Base-by-base conservation (phyloP, 2,797 vertebrate species). In the Falco peregrinus region DNA sequence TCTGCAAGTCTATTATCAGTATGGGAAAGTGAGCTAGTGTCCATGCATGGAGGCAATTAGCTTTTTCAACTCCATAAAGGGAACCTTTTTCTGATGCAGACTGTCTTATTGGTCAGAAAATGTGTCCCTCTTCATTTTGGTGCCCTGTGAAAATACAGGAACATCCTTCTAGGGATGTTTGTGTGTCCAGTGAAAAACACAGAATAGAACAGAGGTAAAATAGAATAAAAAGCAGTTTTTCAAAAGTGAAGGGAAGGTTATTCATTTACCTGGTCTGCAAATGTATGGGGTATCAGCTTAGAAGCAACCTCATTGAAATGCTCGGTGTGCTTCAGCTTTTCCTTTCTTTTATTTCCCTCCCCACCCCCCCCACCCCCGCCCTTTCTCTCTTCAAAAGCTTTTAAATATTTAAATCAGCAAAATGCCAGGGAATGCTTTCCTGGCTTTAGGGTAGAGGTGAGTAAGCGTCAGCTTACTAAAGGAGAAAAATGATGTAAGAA, bases 371-470 rank as follows among this genome's bases (percentile, higher is more conserved):
- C 5, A 63, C 73, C 33, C 26, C 35, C 35, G 35, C 35, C 35
- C 35, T 35, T 35, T 35, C 35, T 35, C 35, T 35, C 35, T 35
- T 35, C 35, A 35, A 35, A 35, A 35, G 35, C 35, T 35, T 87
- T 95, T 41, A 60, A 82, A 93, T 90, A 95, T 91, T 83, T 71
- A 96, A 93, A 95, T 94, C 35, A 45, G 29, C 43, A 92, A 51
- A 96, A 92, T 88, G 65, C 71, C 7, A 8, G 56, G 73, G 60
- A 94, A 85, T 93, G 45, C 37, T 89, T 80, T 73, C n/a, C 71
- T 90, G 90, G 37, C 68, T 91, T 89, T 89, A 73, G 75, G 48
- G 65, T 88, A 50, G 84, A 92, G 77, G 86, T 90, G 73, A 94
- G 75, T 16, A 53, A 90, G 76, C 63, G 82, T 91, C 92, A 92